These are phyloP conservation scores for Plectropomus leopardus DNA, from an alignment of 2,113 vertebrate species.

Conservation along the genomic window DNA sequence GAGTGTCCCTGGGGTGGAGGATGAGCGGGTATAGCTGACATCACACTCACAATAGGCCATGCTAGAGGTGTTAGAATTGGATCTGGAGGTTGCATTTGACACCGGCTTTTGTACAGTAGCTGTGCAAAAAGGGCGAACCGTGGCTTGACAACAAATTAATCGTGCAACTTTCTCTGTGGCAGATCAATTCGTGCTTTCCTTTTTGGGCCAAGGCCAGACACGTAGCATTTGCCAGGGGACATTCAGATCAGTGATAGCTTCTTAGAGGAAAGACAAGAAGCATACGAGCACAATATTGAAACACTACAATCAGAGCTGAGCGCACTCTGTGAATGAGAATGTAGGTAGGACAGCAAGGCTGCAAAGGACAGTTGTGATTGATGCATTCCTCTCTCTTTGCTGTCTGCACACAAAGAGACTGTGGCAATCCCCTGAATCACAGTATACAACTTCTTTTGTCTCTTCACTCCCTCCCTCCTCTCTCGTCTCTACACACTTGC, in stretches of 20 bases:
- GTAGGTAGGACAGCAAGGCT: constrained; percentile 23
- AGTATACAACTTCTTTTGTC: constrained; percentile 40
- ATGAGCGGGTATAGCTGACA: constrained; percentile 65
- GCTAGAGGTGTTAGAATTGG: constrained; percentile 41
- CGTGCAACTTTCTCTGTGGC: constrained; percentile 3
- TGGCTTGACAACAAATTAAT: constrained; percentile 40
- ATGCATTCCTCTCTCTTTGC: constrained; percentile 48
- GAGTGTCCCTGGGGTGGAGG: constrained; percentile 34
- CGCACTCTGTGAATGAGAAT: constrained; percentile 37
- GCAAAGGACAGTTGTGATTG: constrained; percentile 56
- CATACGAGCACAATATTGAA: constrained; percentile 39
- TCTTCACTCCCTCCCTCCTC: neutral
- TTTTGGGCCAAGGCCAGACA: constrained; percentile 52
- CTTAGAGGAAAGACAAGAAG: constrained; percentile 26
- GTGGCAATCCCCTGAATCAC: constrained; percentile 52
- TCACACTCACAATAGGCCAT: constrained; percentile 52
- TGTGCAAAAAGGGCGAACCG: neutral
- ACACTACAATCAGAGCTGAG: constrained; percentile 48
- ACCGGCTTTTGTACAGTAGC: constrained; percentile 33
- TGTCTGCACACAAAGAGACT: constrained; percentile 38
- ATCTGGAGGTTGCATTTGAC: constrained; percentile 49
- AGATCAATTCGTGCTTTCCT: constrained; percentile 30
- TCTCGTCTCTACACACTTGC: constrained; percentile 4
- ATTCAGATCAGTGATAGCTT: constrained; percentile 48
- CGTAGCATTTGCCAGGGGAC: constrained; percentile 32